Evolutionary conservation across 2,113 vertebrate genomes (phyloP).

Genomic region (Vulpes lagopus): DNA sequence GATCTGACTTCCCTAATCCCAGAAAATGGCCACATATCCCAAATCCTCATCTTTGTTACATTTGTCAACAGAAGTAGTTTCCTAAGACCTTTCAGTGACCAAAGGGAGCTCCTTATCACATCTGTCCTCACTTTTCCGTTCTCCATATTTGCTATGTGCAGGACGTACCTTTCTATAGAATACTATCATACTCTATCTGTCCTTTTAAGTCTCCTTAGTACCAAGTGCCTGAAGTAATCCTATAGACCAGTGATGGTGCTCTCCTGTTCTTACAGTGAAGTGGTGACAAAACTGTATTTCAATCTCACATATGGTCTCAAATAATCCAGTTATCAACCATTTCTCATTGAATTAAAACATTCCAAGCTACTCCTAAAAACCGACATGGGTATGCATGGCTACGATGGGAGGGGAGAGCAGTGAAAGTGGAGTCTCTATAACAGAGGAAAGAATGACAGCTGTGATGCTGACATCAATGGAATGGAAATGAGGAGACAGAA

Average conservation of each 20-base stretch:
- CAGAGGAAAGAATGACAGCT: neutral
- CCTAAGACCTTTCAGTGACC: neutral
- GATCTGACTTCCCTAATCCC: neutral
- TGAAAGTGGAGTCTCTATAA: neutral
- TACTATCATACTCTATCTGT: neutral
- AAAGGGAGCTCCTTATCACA: neutral
- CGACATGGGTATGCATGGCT: neutral
- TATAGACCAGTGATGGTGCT: neutral
- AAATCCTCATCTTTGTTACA: neutral
- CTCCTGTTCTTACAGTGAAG: neutral
- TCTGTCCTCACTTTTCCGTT: neutral
- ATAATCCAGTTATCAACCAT: neutral
- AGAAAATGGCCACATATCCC: neutral
- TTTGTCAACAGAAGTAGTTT: neutral
- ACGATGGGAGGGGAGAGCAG: neutral
- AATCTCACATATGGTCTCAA: neutral
- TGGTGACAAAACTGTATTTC: neutral
- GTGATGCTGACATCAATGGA: neutral
- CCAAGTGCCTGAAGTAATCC: neutral
- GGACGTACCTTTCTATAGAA: neutral
- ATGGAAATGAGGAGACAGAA: neutral
- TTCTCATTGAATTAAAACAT: neutral
- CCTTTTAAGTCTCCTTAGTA: neutral
- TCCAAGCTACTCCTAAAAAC: neutral
- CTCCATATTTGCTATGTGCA: neutral